Evolutionary conservation across 1,140 invertebrate species (phyloP), one percentile per base, ranked within the genome.

Genomic region (Brachionus sp.): DNA sequence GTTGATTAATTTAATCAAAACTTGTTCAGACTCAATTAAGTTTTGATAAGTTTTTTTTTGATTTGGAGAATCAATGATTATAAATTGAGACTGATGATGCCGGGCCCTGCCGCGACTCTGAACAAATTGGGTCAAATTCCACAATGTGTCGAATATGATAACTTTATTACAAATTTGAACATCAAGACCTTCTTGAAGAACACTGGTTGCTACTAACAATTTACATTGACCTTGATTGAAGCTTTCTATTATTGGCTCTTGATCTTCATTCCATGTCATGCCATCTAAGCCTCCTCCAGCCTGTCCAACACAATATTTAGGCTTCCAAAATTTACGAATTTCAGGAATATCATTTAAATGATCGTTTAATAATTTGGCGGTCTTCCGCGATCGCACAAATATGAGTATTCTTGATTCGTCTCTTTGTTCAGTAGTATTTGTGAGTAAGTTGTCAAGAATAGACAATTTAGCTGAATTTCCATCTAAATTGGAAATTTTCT

Each of bases 141-240:
- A 85, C 3, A 87, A 87, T 6, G 87, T 86, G 57, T 88, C 87
- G 84, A 88, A 84, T 42, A 85, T 85, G n/a, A 88, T 85, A 25
- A 88, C 87, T 10, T 87, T 86, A 64, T 88, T 85, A 80, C 87
- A 87, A 68, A 86, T 85, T 10, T 87, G 87, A 53, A 87, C 84
- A 83, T 88, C 88, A 35, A 88, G 84, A 1, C 88, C 88, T 83
- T 88, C 88, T 83, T 88, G 87, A 29, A 86, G 86, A 4, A 88
- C 86, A 42, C 87, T 87, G 0, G 88, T 88, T 2, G 87, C 87
- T 19, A 88, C 85, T 3, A 88, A 77, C 7, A 57, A 39, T 35
- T 39, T 64, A 35, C 39, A 64, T 64, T 64, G 50, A 25, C 57
- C 50, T 25, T 64, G 7, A 88, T 85, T 53, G 85, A 46, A 82